Base-by-base conservation (phyloP, 2,888 invertebrate species). In the Pogonocherus hispidulus region DNA sequence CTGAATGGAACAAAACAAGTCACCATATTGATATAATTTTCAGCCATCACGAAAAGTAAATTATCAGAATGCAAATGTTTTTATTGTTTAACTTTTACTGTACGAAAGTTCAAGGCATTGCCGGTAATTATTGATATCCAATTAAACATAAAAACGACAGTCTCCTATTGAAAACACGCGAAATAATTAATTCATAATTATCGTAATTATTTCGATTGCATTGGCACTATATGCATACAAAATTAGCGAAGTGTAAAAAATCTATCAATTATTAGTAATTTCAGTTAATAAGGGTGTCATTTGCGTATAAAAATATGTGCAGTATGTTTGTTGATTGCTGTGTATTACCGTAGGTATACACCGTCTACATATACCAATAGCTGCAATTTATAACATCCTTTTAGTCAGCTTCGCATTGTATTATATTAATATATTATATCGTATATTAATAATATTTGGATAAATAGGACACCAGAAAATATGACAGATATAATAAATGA, bases 51-150 rank as follows among this genome's bases (percentile, higher is more conserved):
- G 47, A 59, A 59, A 27, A 47, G 47, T 6, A 44, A 57, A 57
- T 44, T 59, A 47, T 19, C 46, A 32, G 18, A 47, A 32, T 35
- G 35, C 18, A 35, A 57, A 41, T n/a, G 16, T 27, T 57, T 57
- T 57, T 35, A 57, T 44, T 44, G 20, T 44, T 44, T n/a, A 11
- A 6, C n/a, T n/a, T 47, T 59, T 59, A 47, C 11, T 19, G 47
- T 59, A 52, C 52, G 59, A 66, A 66, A 54, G 66, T 60, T 54
- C 66, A 66, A 66, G 66, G 66, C 20, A 54, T 66, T 19, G 44
- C 20, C 22, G 18, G 57, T n/a, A 66, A 60, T 66, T 66, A 59
- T 59, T 32, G 47, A 19, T 20, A 54, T 52, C 46, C 37, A 54
- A 66, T 66, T 60, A 60, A 60, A 60, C 18, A 60, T 22, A 66